Conservation (phyloP, 1,140 invertebrate genomes). For the Zaprionus ornatus region DNA sequence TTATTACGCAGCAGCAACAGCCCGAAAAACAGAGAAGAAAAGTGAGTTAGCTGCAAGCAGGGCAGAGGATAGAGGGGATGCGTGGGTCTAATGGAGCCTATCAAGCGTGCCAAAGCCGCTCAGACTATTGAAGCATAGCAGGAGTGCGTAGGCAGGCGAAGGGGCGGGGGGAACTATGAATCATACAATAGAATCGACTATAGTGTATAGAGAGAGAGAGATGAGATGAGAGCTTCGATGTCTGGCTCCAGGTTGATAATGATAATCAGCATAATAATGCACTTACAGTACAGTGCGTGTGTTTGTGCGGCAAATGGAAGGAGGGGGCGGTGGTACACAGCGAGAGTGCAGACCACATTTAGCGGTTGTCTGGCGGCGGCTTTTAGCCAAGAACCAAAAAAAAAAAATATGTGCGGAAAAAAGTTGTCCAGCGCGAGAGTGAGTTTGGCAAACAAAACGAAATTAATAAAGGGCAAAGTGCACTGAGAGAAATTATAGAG, state of each 20-base stretch:
- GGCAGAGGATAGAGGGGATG: neutral
- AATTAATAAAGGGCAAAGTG: slow-evolving; percentile 56
- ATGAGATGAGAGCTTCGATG: slow-evolving; percentile 18
- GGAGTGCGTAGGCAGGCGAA: neutral
- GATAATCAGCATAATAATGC: slow-evolving; percentile 78
- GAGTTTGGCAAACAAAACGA: slow-evolving; percentile 59
- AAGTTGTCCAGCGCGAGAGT: slow-evolving; percentile 30
- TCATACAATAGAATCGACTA: slow-evolving; percentile 50
- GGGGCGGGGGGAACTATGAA: slow-evolving; percentile 55
- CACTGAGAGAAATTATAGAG: slow-evolving; percentile 9
- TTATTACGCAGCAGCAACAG: slow-evolving; percentile 43
- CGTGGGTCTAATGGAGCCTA: slow-evolving; percentile 47
- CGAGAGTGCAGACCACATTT: slow-evolving; percentile 1
- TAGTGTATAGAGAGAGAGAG: neutral
- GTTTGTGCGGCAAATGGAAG: too few species aligned
- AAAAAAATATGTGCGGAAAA: slow-evolving; percentile 38
- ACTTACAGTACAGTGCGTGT: slow-evolving; percentile 47
- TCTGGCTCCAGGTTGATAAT: slow-evolving; percentile 51
- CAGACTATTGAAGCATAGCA: slow-evolving; percentile 64
- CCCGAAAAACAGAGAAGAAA: slow-evolving; percentile 6
- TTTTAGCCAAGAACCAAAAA: slow-evolving; percentile 46
- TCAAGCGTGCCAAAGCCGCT: slow-evolving; percentile 69
- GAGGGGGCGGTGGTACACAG: neutral
- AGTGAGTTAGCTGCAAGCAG: neutral
- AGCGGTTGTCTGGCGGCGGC: slow-evolving; percentile 50